These are phyloP conservation scores for Scomber colias DNA, from an alignment of 2,113 vertebrate genomes.

Conservation along the genomic window DNA sequence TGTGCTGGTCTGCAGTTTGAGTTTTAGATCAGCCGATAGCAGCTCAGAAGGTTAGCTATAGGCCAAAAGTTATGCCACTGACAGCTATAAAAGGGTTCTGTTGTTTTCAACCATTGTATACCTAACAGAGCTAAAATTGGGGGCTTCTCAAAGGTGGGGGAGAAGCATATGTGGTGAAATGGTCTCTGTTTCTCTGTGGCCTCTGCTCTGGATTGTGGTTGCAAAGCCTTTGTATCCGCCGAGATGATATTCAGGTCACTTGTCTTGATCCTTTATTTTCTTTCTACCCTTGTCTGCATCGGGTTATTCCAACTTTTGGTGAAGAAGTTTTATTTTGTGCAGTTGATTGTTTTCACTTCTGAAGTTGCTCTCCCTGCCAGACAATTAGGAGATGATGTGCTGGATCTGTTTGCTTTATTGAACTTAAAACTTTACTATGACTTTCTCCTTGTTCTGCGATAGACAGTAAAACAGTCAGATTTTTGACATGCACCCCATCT, in stretches of 20 bases:
- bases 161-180: conserved; percentile 30
- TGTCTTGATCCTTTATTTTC: conserved; percentile 27
- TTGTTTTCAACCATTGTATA: conserved; percentile 30
- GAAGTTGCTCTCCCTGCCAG: conserved; percentile 41
- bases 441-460: conserved; percentile 23
- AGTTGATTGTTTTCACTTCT: conserved; percentile 40
- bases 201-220: conserved; percentile 18
- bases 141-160: conserved; percentile 41
- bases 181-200: conserved; percentile 31
- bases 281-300: conserved; percentile 20
- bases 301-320: conserved; percentile 33
- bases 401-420: conserved; percentile 24
- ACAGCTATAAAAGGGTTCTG: conserved; percentile 40
- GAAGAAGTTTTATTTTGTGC: conserved; percentile 45
- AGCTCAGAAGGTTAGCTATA: conserved; percentile 30
- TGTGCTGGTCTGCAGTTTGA: conserved; percentile 11
- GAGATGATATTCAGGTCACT: conserved; percentile 28
- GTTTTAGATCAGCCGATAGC: conserved; percentile 42
- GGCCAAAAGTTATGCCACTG: conserved; percentile 34
- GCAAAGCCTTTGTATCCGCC: conserved; percentile 5
- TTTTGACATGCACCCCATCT: conserved; percentile 23
- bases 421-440: conserved; percentile 35
- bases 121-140: conserved; percentile 41
- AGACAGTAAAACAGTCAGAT: conserved; percentile 12
- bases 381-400: conserved; percentile 43